These are phyloP conservation scores for Mimas tiliae DNA, from an alignment of 2,888 invertebrate species.

Conservation along the genomic window DNA sequence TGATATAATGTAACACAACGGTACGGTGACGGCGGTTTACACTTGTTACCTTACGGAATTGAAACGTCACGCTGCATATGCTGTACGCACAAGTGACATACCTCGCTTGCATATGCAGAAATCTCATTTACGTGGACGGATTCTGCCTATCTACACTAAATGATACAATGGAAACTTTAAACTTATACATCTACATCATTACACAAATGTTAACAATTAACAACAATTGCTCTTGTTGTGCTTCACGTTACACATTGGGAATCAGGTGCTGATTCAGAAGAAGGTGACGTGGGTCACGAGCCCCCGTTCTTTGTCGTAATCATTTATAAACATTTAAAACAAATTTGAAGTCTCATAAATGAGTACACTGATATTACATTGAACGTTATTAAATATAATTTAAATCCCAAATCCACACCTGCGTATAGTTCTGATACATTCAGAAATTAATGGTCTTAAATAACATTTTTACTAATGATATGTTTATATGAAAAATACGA, in stretches of 20 bases:
- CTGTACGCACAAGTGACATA: neutral
- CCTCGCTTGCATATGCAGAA: constrained; percentile 41
- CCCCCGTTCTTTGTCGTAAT: neutral
- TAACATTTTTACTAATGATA: constrained; percentile 14
- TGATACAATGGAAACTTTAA: constrained; percentile 18
- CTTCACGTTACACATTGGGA: constrained; percentile 11
- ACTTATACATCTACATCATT: constrained; percentile 21
- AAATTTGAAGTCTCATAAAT: neutral
- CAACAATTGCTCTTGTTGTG: constrained; percentile 22
- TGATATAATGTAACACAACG: constrained; percentile 50
- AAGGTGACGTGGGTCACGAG: neutral
- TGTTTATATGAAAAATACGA: constrained; percentile 22
- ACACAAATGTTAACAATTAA: constrained; percentile 22
- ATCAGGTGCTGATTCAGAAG: constrained; percentile 7
- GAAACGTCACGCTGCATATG: neutral
- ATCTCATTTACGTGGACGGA: constrained; percentile 70
- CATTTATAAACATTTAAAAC: constrained; percentile 19
- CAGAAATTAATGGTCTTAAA: constrained; percentile 16
- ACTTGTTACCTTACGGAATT: constrained; percentile 34
- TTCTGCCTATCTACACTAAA: constrained; percentile 56
- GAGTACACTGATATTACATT: constrained; percentile 8
- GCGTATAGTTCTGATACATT: constrained; percentile 2
- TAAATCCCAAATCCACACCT: constrained; percentile 8
- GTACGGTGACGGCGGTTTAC: constrained; percentile 54
- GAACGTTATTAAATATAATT: constrained; percentile 4